These are phyloP conservation scores for Dipodomys merriami DNA, from an alignment of 2,113 vertebrate genomes.

Conservation along the genomic window DNA sequence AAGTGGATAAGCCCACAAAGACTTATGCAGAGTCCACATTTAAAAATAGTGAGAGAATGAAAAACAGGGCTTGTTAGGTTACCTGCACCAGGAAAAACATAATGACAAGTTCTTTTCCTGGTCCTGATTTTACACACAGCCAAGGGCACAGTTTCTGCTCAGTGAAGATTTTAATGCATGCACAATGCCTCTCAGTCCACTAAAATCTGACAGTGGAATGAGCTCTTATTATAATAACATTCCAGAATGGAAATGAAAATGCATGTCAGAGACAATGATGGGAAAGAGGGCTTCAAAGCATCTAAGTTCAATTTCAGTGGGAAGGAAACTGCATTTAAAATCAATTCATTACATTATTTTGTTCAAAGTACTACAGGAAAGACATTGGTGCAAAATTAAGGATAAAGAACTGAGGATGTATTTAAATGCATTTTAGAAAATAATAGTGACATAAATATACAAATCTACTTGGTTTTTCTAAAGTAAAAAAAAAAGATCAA, in stretches of 20 bases:
- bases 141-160: neutral
- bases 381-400: slow-evolving; percentile 31
- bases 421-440: slow-evolving; percentile 31
- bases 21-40: neutral
- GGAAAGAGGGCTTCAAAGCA: slow-evolving; percentile 16
- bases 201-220: slow-evolving; percentile 55
- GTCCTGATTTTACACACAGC: neutral
- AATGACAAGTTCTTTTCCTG: slow-evolving; percentile 6
- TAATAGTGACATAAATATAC: neutral
- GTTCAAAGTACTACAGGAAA: neutral
- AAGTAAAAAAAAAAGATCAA: neutral
- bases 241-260: slow-evolving; percentile 67
- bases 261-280: slow-evolving; percentile 69
- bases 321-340: slow-evolving; percentile 47
- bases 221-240: slow-evolving; percentile 52
- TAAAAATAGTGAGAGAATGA: slow-evolving; percentile 21
- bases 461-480: neutral
- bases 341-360: slow-evolving; percentile 42
- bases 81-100: slow-evolving; percentile 29
- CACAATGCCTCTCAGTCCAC: neutral
- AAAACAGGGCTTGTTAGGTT: neutral
- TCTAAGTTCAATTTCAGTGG: slow-evolving; percentile 54
- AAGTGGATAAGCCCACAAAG: neutral
- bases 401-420: neutral
- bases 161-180: slow-evolving; percentile 60